A percentile compares a stretch with the other conserved stretches of the same genome.
phyloP scores from a whole-genome alignment of 2,797 vertebrate species.

The Anomalospiza imberbis region DNA sequence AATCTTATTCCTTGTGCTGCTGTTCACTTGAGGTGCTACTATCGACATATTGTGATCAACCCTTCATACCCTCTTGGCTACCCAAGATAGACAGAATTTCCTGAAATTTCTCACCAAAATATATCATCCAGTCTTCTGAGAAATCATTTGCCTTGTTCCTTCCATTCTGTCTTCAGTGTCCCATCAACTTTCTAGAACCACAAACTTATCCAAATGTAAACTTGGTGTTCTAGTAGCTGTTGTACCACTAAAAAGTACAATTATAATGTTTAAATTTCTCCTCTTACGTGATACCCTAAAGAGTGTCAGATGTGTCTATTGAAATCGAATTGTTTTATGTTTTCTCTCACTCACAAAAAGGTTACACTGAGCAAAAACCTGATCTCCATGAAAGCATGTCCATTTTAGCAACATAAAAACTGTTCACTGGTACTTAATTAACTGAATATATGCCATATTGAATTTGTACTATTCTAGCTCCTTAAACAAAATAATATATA shows the following conservation, averaged over 20 bases:
- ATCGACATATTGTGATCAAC: neutral
- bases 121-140: neutral
- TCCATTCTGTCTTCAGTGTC: neutral
- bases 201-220: neutral
- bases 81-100: neutral
- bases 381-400: neutral
- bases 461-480: neutral
- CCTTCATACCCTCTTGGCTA: neutral
- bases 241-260: neutral
- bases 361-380: neutral
- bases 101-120: neutral
- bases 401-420: neutral
- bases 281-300: neutral
- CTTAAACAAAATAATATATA: neutral
- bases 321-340: neutral
- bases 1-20: neutral
- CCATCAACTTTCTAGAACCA: neutral
- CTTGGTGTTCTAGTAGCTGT: neutral
- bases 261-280: neutral
- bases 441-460: neutral
- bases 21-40: neutral
- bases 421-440: neutral
- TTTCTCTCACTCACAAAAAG: neutral
- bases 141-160: neutral
- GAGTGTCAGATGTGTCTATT: accelerated